Evolutionary conservation across 2,113 vertebrate genomes (phyloP), one percentile per base, ranked within the genome.

Genomic region (Lampris megalopsis): DNA sequence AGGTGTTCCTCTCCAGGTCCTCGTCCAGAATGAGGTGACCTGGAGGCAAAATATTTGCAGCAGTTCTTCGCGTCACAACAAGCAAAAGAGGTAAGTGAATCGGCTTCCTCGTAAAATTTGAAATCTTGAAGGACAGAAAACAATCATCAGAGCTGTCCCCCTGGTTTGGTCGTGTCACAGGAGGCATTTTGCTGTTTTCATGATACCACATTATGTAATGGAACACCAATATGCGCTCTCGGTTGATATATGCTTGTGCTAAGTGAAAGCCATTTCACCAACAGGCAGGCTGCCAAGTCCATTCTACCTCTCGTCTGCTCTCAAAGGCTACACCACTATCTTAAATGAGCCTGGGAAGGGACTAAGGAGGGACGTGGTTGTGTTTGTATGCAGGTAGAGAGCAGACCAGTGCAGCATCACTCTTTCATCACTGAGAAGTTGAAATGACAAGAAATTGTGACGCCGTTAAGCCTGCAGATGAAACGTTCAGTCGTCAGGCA

Each of bases 21-120:
- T 97, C 96, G 0, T 99, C 96, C 86, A 99, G 91, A 74, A 99
- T 94, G 0, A 99, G 92, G 86, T 99, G 97, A 82, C 97, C 98
- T 99, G 69, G 78, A 86, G 79, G 53, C 24, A 36, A 80, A 82
- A 82, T 36, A 42, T 1, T 43, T 13, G n/a, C n/a, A 79, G 2
- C 13, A 54, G 4, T 60, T 38, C 66, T 6, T 60, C 8, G 38
- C 24, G 41, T 35, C 9, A 45, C 6, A 0, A 65, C 57, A 70
- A 4, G 1, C 57, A 64, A 38, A 6, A 43, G 69, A 43, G 1
- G n/a, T 11, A 42, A 64, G n/a, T 52, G 47, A 77, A 47, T 1
- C 1, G 38, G 0, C 10, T 41, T 40, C 11, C 35, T 35, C 9
- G 3, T 71, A 6, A 49, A 54, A 50, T 42, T 0, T 52, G 64